phyloP scores from a whole-genome alignment of 2,888 invertebrate species.

The Scrobipalpa atriplicella region DNA sequence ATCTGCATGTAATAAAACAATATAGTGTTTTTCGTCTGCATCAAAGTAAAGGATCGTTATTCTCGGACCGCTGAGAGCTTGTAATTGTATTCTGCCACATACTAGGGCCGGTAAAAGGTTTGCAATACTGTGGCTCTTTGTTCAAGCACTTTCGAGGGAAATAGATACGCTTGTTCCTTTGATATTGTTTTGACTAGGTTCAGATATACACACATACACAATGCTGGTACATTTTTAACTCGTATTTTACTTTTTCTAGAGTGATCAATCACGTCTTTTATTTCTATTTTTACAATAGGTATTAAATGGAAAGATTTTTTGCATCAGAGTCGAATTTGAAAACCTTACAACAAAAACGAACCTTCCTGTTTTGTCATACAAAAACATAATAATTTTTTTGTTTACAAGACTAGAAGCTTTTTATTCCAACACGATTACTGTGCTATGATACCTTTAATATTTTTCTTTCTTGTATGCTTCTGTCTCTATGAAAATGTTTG shows the following conservation, averaged over 20 bases:
- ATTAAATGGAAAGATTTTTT: too few relatives aligned
- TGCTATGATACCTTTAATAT: not conserved
- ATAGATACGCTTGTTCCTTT: conserved; percentile 10
- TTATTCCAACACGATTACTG: not conserved
- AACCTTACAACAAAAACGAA: too few relatives aligned
- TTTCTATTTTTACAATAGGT: too few relatives aligned
- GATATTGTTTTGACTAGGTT: conserved; percentile 21
- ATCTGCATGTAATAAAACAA: not conserved
- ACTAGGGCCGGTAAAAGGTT: conserved; percentile 23
- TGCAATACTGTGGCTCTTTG: conserved; percentile 18
- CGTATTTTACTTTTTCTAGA: not conserved
- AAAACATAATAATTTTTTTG: not conserved
- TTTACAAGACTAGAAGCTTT: not conserved
- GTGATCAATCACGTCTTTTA: too few relatives aligned
- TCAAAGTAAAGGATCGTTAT: conserved; percentile 3
- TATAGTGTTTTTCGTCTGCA: not conserved
- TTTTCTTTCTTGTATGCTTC: not conserved
- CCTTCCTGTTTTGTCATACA: not conserved
- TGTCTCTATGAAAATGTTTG: not conserved
- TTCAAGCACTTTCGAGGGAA: conserved; percentile 24
- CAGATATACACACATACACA: not conserved
- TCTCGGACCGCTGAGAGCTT: not conserved
- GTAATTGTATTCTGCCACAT: conserved; percentile 19
- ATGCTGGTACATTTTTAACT: not conserved
- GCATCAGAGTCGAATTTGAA: too few relatives aligned